Evolutionary conservation across 1,140 invertebrate species (phyloP), one percentile per base, ranked within the genome.

Genomic region (Ceratoteleas bidentatus): DNA sequence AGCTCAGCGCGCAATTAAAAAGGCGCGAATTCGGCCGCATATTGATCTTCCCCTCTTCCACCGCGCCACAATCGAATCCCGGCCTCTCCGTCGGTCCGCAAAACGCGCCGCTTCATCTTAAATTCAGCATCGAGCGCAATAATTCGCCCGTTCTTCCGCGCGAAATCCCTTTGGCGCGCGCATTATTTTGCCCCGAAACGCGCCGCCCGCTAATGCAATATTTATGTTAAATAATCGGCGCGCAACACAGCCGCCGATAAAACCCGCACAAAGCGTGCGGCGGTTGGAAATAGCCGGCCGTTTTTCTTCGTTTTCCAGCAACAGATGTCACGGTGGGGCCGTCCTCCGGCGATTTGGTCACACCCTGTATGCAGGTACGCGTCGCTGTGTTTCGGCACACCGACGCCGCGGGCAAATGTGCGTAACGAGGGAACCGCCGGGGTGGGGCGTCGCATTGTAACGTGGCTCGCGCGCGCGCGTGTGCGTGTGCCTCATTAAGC

Each of bases 401-500:
- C 34, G 9, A 75, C 56, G 36, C 50, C n/a, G 57, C 15, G 45
- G 32, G 65, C 52, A 64, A 57, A 77, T 52, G 65, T 57, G 65
- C 65, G 64, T 77, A 69, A 76, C 72, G 79, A 79, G 85, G 83
- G 79, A 78, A 64, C 60, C 65, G 85, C 64, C 85, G 84, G 86
- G 86, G 85, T 24, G 24, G 24, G 24, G 24, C 24, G 4, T 24
- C 24, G 24, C 24, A 4, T 24, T 4, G 24, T 24, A 24, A 24
- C 24, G 24, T 1, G 1, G 87, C 87, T 85, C 86, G 87, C 86
- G 69, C 76, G 69, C 76, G 81, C 84, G 83, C 84, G 86, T 88
- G 87, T 87, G 86, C 87, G 86, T 88, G 85, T 83, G 87, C 84
- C 87, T 87, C 87, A 89, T 89, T 88, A 89, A 86, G 84, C 85